These are phyloP conservation scores for Mystacides longicornis DNA, from an alignment of 2,888 invertebrate species.

Conservation along the genomic window DNA sequence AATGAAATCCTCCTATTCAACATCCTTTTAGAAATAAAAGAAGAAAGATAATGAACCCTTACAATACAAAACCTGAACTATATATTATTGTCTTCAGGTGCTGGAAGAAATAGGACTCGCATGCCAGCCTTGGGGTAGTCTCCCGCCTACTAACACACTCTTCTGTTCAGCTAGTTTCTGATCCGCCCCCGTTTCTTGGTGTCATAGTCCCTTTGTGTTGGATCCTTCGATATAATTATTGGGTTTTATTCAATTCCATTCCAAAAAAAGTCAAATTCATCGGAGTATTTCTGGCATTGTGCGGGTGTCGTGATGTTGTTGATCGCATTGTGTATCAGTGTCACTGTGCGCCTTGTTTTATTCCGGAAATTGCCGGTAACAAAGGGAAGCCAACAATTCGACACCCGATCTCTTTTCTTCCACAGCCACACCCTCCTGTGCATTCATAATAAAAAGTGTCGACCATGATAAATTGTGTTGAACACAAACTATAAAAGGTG, in stretches of 20 bases:
- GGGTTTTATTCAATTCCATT: conserved; percentile 11
- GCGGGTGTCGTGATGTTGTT: conserved; percentile 19
- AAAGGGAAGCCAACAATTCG: conserved; percentile 22
- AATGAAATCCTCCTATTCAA: no score
- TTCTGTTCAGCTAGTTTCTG: conserved; percentile 1
- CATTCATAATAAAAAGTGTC: conserved; percentile 8
- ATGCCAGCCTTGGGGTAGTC: not conserved
- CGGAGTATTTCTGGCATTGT: conserved; percentile 7
- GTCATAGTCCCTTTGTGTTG: conserved; percentile 15
- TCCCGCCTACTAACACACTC: conserved; percentile 13
- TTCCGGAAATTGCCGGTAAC: conserved; percentile 23
- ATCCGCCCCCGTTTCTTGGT: conserved; percentile 17
- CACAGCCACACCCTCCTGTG: conserved; percentile 18
- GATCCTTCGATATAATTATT: conserved; percentile 22
- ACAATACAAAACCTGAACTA: no score
- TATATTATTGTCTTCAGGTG: not conserved
- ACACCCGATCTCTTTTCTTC: conserved; percentile 23
- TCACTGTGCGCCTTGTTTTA: conserved; percentile 23
- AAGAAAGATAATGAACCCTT: no score
- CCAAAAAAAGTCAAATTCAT: conserved; percentile 13
- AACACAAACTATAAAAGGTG: conserved; percentile 4
- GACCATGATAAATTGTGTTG: conserved; percentile 14
- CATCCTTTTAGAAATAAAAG: no score
- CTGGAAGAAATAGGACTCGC: conserved; percentile 4
- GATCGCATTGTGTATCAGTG: conserved; percentile 17